phyloP scores from a whole-genome alignment of 92 coral and sea anemone species.

The Zoanthus solanderi region DNA sequence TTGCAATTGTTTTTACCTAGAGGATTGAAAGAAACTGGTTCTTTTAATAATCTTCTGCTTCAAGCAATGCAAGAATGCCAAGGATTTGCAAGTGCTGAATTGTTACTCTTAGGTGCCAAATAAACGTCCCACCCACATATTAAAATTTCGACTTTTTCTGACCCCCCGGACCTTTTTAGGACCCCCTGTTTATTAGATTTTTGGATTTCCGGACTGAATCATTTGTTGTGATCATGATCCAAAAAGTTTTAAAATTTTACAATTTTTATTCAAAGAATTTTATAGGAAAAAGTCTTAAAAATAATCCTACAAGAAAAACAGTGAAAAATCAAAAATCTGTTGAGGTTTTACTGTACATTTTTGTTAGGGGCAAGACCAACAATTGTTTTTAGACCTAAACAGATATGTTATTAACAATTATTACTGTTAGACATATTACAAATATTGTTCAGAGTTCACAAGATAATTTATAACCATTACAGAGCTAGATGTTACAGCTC shows the following conservation, averaged over 20 bases:
- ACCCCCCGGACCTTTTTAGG: not conserved
- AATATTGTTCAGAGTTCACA: constrained; percentile 13
- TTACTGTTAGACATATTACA: constrained; percentile 11
- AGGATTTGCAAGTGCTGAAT: constrained; percentile 30
- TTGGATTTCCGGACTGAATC: constrained; percentile 1
- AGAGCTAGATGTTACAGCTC: constrained; percentile 17
- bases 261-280: constrained; percentile 3
- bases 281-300: not conserved
- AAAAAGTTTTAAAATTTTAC: constrained; percentile 8
- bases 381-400: not conserved
- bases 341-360: not conserved
- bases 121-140: constrained; percentile 2
- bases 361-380: constrained; percentile 7
- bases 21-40: constrained; percentile 29
- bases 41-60: constrained; percentile 17
- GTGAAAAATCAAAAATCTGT: constrained; percentile 3
- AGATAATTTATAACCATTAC: constrained; percentile 1
- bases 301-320: not conserved
- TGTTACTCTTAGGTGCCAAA: constrained; percentile 27
- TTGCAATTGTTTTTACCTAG: constrained; percentile 23
- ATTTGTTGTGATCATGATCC: constrained; percentile 1
- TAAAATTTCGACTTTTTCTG: not conserved
- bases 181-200: constrained; percentile 1
- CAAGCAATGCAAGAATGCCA: constrained; percentile 35
- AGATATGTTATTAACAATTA: not conserved